Percentiles rank a stretch among this genome's conserved stretches.
phyloP scores from a whole-genome alignment of 2,113 vertebrate genomes.

The Opisthocomus hoazin region DNA sequence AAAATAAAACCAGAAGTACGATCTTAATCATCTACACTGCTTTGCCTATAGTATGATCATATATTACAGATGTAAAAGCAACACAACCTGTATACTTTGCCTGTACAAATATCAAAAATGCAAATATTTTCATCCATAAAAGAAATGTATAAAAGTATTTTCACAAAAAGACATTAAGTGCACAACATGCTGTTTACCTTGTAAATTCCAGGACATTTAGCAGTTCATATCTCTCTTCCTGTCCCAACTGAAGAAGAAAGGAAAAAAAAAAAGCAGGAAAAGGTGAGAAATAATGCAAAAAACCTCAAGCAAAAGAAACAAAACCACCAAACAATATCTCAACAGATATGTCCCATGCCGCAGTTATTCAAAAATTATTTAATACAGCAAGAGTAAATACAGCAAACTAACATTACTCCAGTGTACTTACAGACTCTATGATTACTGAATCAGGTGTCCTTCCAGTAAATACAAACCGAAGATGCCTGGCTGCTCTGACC shows the following conservation, averaged over 20 bases:
- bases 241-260: slow-evolving; percentile 75
- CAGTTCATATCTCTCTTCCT: slow-evolving; percentile 90
- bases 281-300: background rate
- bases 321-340: background rate
- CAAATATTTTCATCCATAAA: background rate
- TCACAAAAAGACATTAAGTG: background rate
- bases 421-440: slow-evolving; percentile 84
- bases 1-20: background rate
- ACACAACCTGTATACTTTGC: background rate
- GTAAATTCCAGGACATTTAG: slow-evolving; percentile 97
- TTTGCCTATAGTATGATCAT: background rate
- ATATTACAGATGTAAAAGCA: background rate
- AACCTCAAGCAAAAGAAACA: background rate
- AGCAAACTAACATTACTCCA: background rate
- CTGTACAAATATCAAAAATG: background rate
- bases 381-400: background rate
- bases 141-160: background rate
- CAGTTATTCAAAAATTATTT: background rate
- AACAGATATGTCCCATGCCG: background rate
- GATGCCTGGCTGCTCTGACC: slow-evolving; percentile 87
- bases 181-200: slow-evolving; percentile 75
- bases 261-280: background rate
- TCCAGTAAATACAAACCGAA: slow-evolving; percentile 93
- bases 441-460: slow-evolving; percentile 94
- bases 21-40: background rate